Evolutionary conservation across 2,113 vertebrate genomes (phyloP).

Genomic region (Otus sunia): DNA sequence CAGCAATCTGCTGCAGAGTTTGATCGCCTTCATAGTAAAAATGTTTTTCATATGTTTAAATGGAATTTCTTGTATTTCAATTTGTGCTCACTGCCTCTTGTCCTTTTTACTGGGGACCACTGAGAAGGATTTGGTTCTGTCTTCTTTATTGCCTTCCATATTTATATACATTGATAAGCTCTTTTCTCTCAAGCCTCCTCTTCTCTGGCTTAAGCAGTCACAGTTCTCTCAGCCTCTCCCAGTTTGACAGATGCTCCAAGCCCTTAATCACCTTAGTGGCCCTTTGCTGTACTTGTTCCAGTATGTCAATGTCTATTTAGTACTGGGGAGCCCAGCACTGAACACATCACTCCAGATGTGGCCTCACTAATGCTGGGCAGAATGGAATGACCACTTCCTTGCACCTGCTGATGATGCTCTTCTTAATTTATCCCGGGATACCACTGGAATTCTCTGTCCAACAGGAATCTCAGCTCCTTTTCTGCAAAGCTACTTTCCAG

Average conservation of each 20-base stretch:
- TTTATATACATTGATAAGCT: background rate
- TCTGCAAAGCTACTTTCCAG: background rate
- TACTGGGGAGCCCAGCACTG: background rate
- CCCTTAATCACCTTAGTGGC: background rate
- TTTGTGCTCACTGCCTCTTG: background rate
- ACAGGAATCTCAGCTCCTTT: background rate
- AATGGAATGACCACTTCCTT: background rate
- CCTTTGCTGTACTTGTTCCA: background rate
- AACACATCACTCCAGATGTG: background rate
- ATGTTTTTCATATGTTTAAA: background rate
- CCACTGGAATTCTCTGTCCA: background rate
- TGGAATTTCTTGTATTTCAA: background rate
- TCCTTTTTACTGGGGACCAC: background rate
- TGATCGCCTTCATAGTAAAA: background rate
- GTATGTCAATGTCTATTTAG: background rate
- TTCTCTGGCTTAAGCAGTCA: background rate
- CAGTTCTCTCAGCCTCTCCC: background rate
- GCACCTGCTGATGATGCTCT: background rate
- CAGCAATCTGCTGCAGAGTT: background rate
- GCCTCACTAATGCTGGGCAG: background rate
- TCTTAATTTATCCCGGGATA: background rate
- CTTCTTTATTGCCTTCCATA: background rate
- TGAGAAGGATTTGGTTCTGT: background rate
- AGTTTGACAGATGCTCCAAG: background rate
- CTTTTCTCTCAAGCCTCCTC: background rate